Evolutionary conservation across 2,888 invertebrate species (phyloP), one percentile per base, ranked within the genome.

Genomic region (Eupelmus urozonus): DNA sequence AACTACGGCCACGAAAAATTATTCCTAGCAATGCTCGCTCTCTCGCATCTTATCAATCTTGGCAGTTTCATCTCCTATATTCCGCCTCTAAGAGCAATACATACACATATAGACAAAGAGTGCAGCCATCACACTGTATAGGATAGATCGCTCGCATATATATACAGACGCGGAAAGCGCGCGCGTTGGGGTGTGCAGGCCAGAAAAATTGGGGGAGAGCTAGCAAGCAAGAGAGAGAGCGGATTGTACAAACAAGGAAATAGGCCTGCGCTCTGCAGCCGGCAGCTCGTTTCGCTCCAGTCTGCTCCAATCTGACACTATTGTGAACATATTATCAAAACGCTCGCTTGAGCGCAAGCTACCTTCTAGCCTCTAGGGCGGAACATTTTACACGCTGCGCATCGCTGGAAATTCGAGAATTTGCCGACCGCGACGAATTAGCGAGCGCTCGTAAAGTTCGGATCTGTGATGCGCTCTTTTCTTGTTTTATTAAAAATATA

Each of bases 211-310:
- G 81, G 76, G 80, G 80, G 76, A 81, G 75, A 81, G 63, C 78
- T 72, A 75, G 25, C n/a, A n/a, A n/a, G n/a, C n/a, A 63, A 76
- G 73, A 65, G 53, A 57, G 65, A 45, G 76, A 77, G 80, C 71
- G 76, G 84, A 85, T 86, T 85, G 85, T 85, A 84, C 83, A 86
- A 87, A 86, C 83, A 86, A 84, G 86, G 84, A 86, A 85, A 84
- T 81, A 81, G 82, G 80, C 81, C 65, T 23, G 81, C 83, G 82
- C 77, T 81, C 81, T 9, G 72, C 82, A 82, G 82, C 82, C 82
- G 82, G 82, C 82, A 2, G 18, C 74, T 81, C 82, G 78, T 85
- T 86, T 85, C 82, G 85, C 79, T 81, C 84, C 85, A 84, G 83
- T 84, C 81, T 84, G 84, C 67, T 82, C 77, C 82, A 82, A 84